phyloP scores from a whole-genome alignment of 2,113 vertebrate species.

The Zosterops lateralis region DNA sequence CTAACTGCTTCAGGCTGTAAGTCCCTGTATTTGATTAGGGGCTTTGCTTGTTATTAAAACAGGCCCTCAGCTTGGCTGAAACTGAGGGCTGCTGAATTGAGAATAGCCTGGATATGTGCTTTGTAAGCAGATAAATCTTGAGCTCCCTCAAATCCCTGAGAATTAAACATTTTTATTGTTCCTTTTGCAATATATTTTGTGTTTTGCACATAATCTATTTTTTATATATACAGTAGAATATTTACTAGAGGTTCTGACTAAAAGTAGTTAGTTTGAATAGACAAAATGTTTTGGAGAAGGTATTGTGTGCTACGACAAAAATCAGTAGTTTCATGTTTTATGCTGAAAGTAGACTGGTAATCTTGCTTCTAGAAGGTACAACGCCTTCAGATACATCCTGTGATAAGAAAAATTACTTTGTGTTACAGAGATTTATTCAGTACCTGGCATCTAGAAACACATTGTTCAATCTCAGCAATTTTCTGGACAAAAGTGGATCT shows the following conservation, averaged over 20 bases:
- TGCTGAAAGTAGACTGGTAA: background rate
- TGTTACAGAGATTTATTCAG: constrained; percentile 93
- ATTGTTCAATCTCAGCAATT: constrained; percentile 98
- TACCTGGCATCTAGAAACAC: constrained; percentile 99
- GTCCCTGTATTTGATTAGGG: background rate
- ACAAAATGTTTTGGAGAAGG: background rate
- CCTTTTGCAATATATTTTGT: background rate
- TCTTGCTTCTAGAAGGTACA: background rate
- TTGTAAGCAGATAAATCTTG: background rate
- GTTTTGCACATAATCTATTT: background rate
- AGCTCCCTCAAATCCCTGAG: background rate
- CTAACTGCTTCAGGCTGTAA: background rate
- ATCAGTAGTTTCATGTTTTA: background rate
- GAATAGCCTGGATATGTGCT: background rate
- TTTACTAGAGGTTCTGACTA: background rate
- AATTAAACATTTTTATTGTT: background rate
- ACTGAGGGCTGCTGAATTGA: background rate
- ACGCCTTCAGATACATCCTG: background rate
- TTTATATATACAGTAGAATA: background rate
- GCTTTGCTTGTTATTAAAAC: background rate
- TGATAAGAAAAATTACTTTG: constrained; percentile 48
- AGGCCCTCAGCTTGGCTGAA: background rate
- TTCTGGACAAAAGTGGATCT: constrained; percentile 98
- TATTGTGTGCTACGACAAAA: background rate
- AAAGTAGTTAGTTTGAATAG: background rate